Percentiles rank a stretch among this genome's conserved stretches.
Conservation (phyloP, 2,797 vertebrate genomes). For the Orientallactaga sibirica region DNA sequence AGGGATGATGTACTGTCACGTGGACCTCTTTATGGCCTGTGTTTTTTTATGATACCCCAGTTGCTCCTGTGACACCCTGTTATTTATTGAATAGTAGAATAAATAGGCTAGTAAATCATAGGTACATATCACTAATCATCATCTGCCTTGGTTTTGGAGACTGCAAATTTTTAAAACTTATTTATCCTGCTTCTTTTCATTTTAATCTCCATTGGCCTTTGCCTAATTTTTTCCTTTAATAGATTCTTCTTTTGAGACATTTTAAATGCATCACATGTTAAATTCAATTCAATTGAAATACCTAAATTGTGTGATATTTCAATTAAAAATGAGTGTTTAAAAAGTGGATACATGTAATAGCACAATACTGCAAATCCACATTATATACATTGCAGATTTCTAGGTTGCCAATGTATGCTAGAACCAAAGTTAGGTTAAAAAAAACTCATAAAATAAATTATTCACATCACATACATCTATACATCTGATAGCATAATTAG, state of each 20-base stretch:
- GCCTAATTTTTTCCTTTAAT: constrained; percentile 56
- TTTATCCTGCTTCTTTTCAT: constrained; percentile 45
- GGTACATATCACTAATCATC: constrained; percentile 26
- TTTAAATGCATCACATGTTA: constrained; percentile 68
- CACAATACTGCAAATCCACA: constrained; percentile 66
- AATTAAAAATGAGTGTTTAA: constrained; percentile 77
- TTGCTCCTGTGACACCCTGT: constrained; percentile 52
- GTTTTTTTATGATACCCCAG: constrained; percentile 32
- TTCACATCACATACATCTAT: constrained; percentile 70
- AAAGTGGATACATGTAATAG: constrained; percentile 70
- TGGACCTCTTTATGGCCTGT: constrained; percentile 23
- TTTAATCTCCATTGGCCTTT: constrained; percentile 56
- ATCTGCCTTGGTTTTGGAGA: background rate
- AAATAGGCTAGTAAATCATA: constrained; percentile 31
- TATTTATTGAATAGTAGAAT: constrained; percentile 66
- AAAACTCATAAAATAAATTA: constrained; percentile 73
- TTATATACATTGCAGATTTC: constrained; percentile 64
- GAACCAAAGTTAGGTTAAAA: constrained; percentile 69
- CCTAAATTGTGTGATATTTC: constrained; percentile 70
- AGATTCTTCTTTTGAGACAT: constrained; percentile 55
- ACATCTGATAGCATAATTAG: constrained; percentile 79
- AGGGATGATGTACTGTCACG: background rate
- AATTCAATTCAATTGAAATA: constrained; percentile 66
- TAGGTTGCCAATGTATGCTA: constrained; percentile 71
- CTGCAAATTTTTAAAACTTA: constrained; percentile 36